A percentile compares a stretch with the other conserved stretches of the same genome.
phyloP scores from a whole-genome alignment of 2,113 vertebrate genomes.

The Sorex araneus region DNA sequence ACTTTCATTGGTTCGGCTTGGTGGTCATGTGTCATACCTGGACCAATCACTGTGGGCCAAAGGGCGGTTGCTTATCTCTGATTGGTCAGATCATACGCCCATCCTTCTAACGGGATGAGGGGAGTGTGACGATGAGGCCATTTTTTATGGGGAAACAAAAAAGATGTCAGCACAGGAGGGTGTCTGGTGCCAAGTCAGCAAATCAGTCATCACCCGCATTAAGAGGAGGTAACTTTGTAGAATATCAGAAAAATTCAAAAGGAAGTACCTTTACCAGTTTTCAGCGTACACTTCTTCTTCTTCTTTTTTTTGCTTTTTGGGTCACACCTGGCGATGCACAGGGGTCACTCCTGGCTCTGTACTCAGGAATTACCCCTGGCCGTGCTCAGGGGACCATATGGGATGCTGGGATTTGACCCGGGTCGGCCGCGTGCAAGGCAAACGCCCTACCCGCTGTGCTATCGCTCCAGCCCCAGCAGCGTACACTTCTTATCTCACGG shows the following conservation, averaged over 20 bases:
- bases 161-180: background rate
- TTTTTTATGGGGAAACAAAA: background rate
- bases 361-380: too few species aligned
- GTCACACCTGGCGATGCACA: too few species aligned
- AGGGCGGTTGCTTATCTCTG: background rate
- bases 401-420: too few species aligned
- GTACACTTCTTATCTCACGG: too few species aligned
- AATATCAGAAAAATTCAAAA: background rate
- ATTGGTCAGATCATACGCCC: background rate
- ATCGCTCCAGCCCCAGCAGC: too few species aligned
- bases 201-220: background rate
- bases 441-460: too few species aligned
- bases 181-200: background rate
- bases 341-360: too few species aligned
- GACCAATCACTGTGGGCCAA: slow-evolving; percentile 25
- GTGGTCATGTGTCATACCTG: background rate
- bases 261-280: background rate
- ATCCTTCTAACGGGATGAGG: accelerated
- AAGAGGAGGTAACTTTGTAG: background rate
- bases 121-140: too few species aligned
- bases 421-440: too few species aligned
- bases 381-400: too few species aligned
- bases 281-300: too few species aligned
- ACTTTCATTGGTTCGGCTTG: background rate
- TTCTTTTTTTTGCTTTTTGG: too few species aligned